Evolutionary conservation across 2,888 invertebrate genomes (phyloP), one percentile per base, ranked within the genome.

Genomic region (Diaperis boleti): DNA sequence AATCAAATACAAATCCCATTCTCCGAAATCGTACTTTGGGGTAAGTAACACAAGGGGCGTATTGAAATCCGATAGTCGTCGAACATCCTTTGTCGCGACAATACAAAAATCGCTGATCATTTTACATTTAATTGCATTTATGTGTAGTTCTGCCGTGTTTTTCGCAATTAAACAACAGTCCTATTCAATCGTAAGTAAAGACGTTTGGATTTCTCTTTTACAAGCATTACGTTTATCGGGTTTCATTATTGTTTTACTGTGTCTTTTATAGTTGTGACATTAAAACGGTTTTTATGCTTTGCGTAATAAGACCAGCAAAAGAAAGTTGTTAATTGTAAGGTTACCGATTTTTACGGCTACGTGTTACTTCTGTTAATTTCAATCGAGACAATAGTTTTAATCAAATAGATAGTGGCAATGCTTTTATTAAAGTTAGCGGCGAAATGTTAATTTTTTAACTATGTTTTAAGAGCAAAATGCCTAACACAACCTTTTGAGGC

Each of bases 311-410:
- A 60, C 52, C 37, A 45, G 39, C 55, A 61, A 41, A 22, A 39
- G 47, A 31, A 61, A 61, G 55, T 61, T 44, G 14, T 59, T 13
- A 54, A 42, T 44, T 56, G 6, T 57, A n/a, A 49, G 59, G 49
- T 45, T 49, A 44, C 13, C 41, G 17, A 31, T 15, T 44, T 41
- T 50, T 64, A 6, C 4, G 20, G 20, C 4, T 20, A 20, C 20
- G 6, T n/a, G n/a, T n/a, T n/a, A n/a, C n/a, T n/a, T n/a, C n/a
- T n/a, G n/a, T n/a, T n/a, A n/a, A n/a, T n/a, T n/a, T n/a, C n/a
- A n/a, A n/a, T n/a, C n/a, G n/a, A n/a, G n/a, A n/a, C n/a, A n/a
- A n/a, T n/a, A n/a, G n/a, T n/a, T n/a, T n/a, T n/a, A n/a, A n/a
- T n/a, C n/a, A n/a, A n/a, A n/a, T n/a, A n/a, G n/a, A n/a, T n/a